Percentiles rank a stretch among this genome's conserved stretches.
These are phyloP conservation scores for Acronicta psi DNA, from an alignment of 2,888 invertebrate genomes.

Conservation along the genomic window DNA sequence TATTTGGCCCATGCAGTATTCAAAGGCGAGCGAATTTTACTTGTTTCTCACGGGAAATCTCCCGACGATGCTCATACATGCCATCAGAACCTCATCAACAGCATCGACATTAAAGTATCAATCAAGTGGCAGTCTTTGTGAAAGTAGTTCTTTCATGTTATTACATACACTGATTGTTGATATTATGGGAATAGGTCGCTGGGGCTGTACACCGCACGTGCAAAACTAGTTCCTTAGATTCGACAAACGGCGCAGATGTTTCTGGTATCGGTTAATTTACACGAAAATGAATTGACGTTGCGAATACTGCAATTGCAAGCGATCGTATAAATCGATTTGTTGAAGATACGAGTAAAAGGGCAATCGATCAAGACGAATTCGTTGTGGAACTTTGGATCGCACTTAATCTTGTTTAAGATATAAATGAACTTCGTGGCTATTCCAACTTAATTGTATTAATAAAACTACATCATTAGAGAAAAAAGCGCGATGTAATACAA, in stretches of 20 bases:
- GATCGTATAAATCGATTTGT: constrained; percentile 75
- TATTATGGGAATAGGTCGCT: constrained; percentile 49
- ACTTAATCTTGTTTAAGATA: constrained; percentile 70
- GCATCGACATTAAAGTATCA: constrained; percentile 51
- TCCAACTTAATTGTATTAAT: constrained; percentile 53
- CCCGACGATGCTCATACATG: constrained; percentile 51
- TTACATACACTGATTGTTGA: constrained; percentile 46
- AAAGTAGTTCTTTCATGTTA: constrained; percentile 60
- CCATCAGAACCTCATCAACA: constrained; percentile 70
- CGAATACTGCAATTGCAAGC: constrained; percentile 70
- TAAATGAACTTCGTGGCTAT: constrained; percentile 58
- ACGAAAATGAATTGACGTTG: constrained; percentile 62
- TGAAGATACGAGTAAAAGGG: constrained; percentile 72
- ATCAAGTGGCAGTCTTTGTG: constrained; percentile 41
- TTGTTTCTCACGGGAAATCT: constrained; percentile 68
- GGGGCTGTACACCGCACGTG: constrained; percentile 57
- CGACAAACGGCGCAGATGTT: constrained; percentile 60
- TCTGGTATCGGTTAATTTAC: constrained; percentile 64
- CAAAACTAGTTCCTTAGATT: constrained; percentile 60
- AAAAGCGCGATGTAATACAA: constrained; percentile 37
- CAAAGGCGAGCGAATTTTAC: constrained; percentile 35
- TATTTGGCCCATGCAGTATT: constrained; percentile 4
- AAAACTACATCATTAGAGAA: constrained; percentile 51
- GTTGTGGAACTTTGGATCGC: constrained; percentile 65
- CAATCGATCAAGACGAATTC: constrained; percentile 73